Conservation (phyloP, 2,797 vertebrate genomes). For the Lycodopsis pacificus region DNA sequence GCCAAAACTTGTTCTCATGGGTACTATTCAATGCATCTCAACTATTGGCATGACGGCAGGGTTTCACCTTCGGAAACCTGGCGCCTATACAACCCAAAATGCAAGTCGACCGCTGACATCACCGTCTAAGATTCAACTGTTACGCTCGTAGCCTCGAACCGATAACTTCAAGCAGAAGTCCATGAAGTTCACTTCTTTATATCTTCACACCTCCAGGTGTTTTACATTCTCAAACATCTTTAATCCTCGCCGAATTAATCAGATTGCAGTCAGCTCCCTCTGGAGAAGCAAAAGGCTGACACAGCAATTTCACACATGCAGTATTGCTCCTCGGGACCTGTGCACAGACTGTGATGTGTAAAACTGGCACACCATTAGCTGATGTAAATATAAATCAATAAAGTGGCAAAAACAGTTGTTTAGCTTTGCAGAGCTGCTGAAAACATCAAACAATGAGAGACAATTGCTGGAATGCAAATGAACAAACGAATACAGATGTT, state of each 20-base stretch:
- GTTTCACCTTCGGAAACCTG: no score
- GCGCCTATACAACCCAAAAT: background rate
- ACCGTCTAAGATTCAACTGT: background rate
- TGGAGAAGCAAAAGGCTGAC: background rate
- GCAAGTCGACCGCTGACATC: background rate
- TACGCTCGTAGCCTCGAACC: background rate
- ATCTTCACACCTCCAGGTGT: no score
- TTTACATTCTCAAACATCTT: no score
- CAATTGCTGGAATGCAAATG: background rate
- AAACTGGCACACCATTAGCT: background rate
- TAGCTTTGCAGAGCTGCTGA: background rate
- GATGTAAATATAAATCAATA: background rate
- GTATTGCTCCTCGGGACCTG: background rate
- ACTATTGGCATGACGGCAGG: no score
- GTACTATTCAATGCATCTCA: no score
- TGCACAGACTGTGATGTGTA: background rate
- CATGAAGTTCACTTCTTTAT: background rate
- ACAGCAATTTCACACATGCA: background rate
- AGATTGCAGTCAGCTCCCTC: background rate
- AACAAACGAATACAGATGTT: slow-evolving; percentile 19
- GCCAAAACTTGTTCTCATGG: background rate
- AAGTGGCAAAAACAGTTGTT: background rate
- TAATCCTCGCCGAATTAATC: no score
- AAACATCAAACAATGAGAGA: background rate
- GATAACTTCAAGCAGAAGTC: background rate